A percentile compares a stretch with the other conserved stretches of the same genome.
These are phyloP conservation scores for Periophthalmus magnuspinnatus DNA, from an alignment of 2,797 vertebrate species.

Conservation along the genomic window DNA sequence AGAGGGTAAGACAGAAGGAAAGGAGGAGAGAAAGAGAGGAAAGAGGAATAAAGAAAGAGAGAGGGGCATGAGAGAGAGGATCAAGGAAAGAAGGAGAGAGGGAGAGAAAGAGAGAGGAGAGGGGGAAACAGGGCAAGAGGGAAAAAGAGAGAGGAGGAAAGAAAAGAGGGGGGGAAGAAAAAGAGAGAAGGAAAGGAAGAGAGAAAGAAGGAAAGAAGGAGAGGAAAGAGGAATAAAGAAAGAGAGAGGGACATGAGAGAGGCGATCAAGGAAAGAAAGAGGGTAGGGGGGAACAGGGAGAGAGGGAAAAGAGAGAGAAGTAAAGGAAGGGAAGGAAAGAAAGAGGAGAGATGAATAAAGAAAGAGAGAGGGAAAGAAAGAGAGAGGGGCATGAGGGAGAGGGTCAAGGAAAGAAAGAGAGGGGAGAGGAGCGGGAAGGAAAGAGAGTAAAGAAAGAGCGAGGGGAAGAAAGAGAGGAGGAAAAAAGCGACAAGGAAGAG, in stretches of 20 bases:
- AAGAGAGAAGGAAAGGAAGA: too few relatives aligned
- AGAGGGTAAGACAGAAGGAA: slow-evolving; percentile 34
- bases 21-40: neutral
- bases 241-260: neutral
- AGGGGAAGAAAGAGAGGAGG: neutral
- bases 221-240: too few relatives aligned
- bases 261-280: slow-evolving; percentile 10
- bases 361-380: slow-evolving; percentile 12
- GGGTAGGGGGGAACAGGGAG: slow-evolving; percentile 31
- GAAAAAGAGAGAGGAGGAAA: neutral
- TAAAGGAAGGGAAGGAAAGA: slow-evolving; percentile 22
- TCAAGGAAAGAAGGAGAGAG: slow-evolving; percentile 31
- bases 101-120: neutral
- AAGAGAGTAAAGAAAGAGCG: too few relatives aligned
- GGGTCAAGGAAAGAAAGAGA: neutral
- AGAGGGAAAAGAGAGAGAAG: too few relatives aligned
- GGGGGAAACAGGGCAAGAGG: too few relatives aligned
- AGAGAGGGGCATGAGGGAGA: slow-evolving; percentile 52
- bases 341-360: too few relatives aligned
- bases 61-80: too few relatives aligned
- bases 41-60: slow-evolving; percentile 21
- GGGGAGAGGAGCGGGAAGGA: neutral
- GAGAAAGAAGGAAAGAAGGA: slow-evolving; percentile 2
- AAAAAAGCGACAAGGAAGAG: too few relatives aligned
- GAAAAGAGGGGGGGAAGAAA: slow-evolving; percentile 18